Evolutionary conservation across 2,888 invertebrate genomes (phyloP), one percentile per base, ranked within the genome.

Genomic region (Abrostola triplasia): DNA sequence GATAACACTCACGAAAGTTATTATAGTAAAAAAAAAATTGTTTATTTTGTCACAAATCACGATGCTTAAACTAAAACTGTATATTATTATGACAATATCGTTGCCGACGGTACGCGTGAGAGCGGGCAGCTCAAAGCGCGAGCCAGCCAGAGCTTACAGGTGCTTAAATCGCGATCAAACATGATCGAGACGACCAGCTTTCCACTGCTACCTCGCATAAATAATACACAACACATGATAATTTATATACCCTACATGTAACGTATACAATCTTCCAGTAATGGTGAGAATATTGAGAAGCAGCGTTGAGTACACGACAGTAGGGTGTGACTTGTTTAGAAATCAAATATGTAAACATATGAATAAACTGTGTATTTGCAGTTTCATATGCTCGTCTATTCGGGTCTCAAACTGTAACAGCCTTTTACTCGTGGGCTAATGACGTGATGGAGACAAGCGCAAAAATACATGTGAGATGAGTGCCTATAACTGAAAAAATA

Each of bases 141-240:
- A 68, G 65, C 77, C 72, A 63, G 64, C 49, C 49, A 9, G 53
- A 65, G 67, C 77, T 79, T 87, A 89, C 88, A 90, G 90, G 90
- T 90, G 89, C 87, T 91, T 91, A 90, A 89, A 90, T 88, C 81
- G 87, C 90, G 88, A 90, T 90, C 89, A 90, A 89, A 90, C 87
- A 87, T 89, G 88, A 88, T 90, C 85, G 87, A 85, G 84, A 78
- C 83, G 76, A 77, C 79, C 76, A 74, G 67, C 77, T 78, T 77
- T 71, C 67, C 70, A 71, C 77, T 76, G 80, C 77, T 79, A 77
- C 77, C 75, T 72, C 77, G 72, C 78, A 80, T 78, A 79, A 79
- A 77, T 79, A 79, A 76, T 67, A 73, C 72, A 70, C 73, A 51
- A 48, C 77, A 67, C 69, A 73, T 72, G 72, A 73, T 70, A 67